These are phyloP conservation scores for Lepidurus couesii DNA, from an alignment of 1,140 invertebrate species.

Conservation along the genomic window DNA sequence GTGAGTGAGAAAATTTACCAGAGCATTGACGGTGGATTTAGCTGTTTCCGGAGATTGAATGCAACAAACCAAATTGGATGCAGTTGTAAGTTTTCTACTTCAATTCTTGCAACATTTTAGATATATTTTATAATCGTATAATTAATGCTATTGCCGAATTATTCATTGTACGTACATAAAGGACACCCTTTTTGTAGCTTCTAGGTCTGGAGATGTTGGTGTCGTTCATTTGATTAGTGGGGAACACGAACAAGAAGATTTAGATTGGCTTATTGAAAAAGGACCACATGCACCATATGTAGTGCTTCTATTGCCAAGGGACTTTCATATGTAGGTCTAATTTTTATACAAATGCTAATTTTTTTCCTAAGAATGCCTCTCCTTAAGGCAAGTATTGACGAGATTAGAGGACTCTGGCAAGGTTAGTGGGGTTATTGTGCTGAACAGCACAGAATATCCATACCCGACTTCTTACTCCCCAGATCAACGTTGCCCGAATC, in stretches of 20 bases:
- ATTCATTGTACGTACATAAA: background rate
- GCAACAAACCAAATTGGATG: slow-evolving; percentile 32
- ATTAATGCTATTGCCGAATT: background rate
- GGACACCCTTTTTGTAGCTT: background rate
- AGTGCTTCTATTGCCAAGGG: slow-evolving; percentile 21
- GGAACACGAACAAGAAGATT: background rate
- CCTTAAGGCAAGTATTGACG: slow-evolving; percentile 24
- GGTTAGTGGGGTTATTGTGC: slow-evolving; percentile 29
- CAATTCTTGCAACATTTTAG: background rate
- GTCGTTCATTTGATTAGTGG: slow-evolving; percentile 30
- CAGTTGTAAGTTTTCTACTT: slow-evolving; percentile 29
- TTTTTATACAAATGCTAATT: background rate
- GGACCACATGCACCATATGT: slow-evolving; percentile 31
- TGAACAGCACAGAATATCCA: slow-evolving; percentile 28
- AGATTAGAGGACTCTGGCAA: slow-evolving; percentile 30
- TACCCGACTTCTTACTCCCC: slow-evolving; percentile 7
- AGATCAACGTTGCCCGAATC: slow-evolving; percentile 29
- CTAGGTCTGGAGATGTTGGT: slow-evolving; percentile 33
- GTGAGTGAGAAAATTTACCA: slow-evolving; percentile 33
- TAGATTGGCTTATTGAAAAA: slow-evolving; percentile 31
- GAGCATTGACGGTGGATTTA: slow-evolving; percentile 25
- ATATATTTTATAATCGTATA: background rate
- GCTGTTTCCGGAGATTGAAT: slow-evolving; percentile 33
- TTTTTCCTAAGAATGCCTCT: background rate
- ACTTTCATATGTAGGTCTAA: slow-evolving; percentile 24